Evolutionary conservation across 2,888 invertebrate species (phyloP), one percentile per base, ranked within the genome.

Genomic region (Patella caerulea): DNA sequence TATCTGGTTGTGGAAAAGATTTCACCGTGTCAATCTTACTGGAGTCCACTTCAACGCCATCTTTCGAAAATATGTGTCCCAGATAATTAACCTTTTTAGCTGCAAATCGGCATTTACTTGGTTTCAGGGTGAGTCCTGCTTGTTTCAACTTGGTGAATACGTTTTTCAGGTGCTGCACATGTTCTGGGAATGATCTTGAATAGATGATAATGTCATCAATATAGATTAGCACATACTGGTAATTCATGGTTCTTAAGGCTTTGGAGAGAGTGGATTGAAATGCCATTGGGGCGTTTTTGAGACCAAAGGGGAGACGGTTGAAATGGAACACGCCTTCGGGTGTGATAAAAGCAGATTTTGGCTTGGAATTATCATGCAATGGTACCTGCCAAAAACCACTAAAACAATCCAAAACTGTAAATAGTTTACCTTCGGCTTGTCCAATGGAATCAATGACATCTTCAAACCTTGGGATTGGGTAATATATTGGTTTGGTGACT

Each of bases 131-230:
- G 7, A 84, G 56, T 19, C 80, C 79, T 52, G 82, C 82, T 5
- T 81, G 71, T 17, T 73, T 55, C 3, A 83, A 71, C 53, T 78
- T 71, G 24, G 76, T 19, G 54, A 84, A 83, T 17, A 84, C 81
- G 19, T 74, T 53, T 24, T 73, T 24, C 3, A 84, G 52, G 56
- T 82, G 80, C 56, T 78, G 15, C n/a, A 81, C 73, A 72, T 83
- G 83, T 45, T 78, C 78, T 2, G 80, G 78, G 74, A 84, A 80
- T 12, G 74, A 73, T 3, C 72, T 34, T 24, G 76, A 78, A 69
- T 82, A 83, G 19, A 83, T 74, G 14, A 83, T 65, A n/a, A 83
- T 80, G 75, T 85, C 85, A 77, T 85, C 85, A 5, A 83, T 75
- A 70, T 86, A 85, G 19, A 81, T 78, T 12, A 84, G 54, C 1